Percentiles rank a stretch among this genome's conserved stretches.
These are phyloP conservation scores for Campaea margaritaria DNA, from an alignment of 2,888 invertebrate species.

Conservation along the genomic window DNA sequence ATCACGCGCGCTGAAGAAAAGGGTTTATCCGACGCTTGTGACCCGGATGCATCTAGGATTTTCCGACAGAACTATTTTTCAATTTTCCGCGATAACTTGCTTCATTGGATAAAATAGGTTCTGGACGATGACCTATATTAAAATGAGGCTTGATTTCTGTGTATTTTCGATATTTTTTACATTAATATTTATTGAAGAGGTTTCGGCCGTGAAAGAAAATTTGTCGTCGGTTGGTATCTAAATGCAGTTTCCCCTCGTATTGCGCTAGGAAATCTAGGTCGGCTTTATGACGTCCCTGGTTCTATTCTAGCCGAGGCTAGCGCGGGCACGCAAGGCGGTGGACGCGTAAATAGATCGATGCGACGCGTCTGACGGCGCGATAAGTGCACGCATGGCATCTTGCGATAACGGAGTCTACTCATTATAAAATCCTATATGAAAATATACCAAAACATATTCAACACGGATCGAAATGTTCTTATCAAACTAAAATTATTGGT, in stretches of 20 bases:
- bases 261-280: conserved; percentile 69
- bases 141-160: neutral
- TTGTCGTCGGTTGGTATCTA: no score
- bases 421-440: no score
- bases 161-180: conserved; percentile 4
- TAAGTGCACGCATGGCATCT: conserved; percentile 20
- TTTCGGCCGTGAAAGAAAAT: conserved; percentile 12
- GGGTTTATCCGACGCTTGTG: conserved; percentile 84
- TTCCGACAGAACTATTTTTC: conserved; percentile 69
- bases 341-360: conserved; percentile 68
- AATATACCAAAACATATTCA: no score
- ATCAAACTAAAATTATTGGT: no score
- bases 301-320: conserved; percentile 36
- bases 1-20: conserved; percentile 85
- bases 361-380: conserved; percentile 32
- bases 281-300: conserved; percentile 58
- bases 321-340: conserved; percentile 47
- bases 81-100: conserved; percentile 66
- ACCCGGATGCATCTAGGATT: conserved; percentile 76
- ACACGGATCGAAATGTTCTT: no score
- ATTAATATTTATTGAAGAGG: conserved; percentile 2
- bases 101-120: conserved; percentile 25
- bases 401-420: neutral
- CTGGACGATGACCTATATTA: conserved; percentile 3
- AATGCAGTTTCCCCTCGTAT: conserved; percentile 35